phyloP scores from a whole-genome alignment of 2,888 invertebrate species.

The Heteromurus nitidus region DNA sequence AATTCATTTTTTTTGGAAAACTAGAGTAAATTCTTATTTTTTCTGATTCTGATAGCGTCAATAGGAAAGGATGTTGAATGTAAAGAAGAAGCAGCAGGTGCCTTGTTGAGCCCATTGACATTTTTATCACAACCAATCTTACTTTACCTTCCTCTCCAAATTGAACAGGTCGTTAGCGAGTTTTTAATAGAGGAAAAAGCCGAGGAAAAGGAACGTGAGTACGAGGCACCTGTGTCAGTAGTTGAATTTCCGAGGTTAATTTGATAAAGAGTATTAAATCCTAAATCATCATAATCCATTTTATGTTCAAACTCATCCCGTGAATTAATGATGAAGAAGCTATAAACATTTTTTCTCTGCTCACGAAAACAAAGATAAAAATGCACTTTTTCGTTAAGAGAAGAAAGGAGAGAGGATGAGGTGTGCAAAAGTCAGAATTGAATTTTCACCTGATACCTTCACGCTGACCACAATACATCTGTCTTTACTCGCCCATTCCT shows the following conservation, averaged over 20 bases:
- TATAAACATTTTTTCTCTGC: neutral
- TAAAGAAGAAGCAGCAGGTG: constrained; percentile 7
- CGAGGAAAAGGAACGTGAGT: neutral
- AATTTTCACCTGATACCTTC: constrained; percentile 52
- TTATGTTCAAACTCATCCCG: neutral
- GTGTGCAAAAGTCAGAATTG: neutral
- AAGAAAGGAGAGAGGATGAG: neutral
- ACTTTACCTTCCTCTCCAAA: no score
- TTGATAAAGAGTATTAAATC: no score
- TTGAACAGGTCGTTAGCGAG: no score
- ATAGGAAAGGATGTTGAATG: no score
- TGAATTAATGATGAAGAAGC: neutral
- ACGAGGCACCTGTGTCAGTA: neutral
- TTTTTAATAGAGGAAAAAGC: no score
- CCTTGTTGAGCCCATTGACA: neutral
- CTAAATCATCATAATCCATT: neutral
- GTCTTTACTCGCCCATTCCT: no score
- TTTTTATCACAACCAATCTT: neutral
- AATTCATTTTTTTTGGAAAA: neutral
- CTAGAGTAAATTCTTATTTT: neutral
- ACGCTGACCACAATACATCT: no score
- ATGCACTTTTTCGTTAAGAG: neutral
- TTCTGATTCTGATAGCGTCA: neutral
- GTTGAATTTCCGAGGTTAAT: neutral
- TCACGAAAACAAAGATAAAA: neutral